phyloP scores from a whole-genome alignment of 2,888 invertebrate species.

The Bellardia pandia region DNA sequence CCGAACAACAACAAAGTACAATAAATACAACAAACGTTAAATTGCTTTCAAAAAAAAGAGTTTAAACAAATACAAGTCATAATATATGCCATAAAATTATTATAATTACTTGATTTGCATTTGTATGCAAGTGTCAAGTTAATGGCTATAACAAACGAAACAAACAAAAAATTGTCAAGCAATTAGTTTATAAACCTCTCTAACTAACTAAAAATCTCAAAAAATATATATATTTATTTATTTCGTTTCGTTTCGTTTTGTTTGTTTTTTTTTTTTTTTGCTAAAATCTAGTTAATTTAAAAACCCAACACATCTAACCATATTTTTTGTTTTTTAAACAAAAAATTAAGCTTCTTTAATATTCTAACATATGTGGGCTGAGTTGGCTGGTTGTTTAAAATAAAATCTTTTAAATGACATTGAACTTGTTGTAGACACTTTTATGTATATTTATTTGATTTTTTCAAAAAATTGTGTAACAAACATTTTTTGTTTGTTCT shows the following conservation, averaged over 20 bases:
- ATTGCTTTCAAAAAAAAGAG: slow-evolving; percentile 14
- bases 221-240: slow-evolving; percentile 4
- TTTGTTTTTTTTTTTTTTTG: slow-evolving; percentile 18
- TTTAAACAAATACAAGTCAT: slow-evolving; percentile 59
- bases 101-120: slow-evolving; percentile 72
- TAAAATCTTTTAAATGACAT: slow-evolving; percentile 71
- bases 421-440: slow-evolving; percentile 70
- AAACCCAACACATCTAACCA: slow-evolving; percentile 53
- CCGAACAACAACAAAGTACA: not conserved
- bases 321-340: not conserved
- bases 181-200: slow-evolving; percentile 57
- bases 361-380: slow-evolving; percentile 67
- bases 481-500: slow-evolving; percentile 48
- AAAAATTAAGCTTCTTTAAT: slow-evolving; percentile 58
- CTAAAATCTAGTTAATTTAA: slow-evolving; percentile 47
- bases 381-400: slow-evolving; percentile 47
- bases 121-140: slow-evolving; percentile 62
- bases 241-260: too few relatives aligned
- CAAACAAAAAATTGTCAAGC: slow-evolving; percentile 50
- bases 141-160: slow-evolving; percentile 40
- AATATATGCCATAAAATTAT: slow-evolving; percentile 71
- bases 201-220: slow-evolving; percentile 8
- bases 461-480: slow-evolving; percentile 58
- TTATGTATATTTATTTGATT: slow-evolving; percentile 21
- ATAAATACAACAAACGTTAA: not conserved